Evolutionary conservation across 2,113 vertebrate genomes (phyloP), one percentile per base, ranked within the genome.

Genomic region (Varanus salvator): DNA sequence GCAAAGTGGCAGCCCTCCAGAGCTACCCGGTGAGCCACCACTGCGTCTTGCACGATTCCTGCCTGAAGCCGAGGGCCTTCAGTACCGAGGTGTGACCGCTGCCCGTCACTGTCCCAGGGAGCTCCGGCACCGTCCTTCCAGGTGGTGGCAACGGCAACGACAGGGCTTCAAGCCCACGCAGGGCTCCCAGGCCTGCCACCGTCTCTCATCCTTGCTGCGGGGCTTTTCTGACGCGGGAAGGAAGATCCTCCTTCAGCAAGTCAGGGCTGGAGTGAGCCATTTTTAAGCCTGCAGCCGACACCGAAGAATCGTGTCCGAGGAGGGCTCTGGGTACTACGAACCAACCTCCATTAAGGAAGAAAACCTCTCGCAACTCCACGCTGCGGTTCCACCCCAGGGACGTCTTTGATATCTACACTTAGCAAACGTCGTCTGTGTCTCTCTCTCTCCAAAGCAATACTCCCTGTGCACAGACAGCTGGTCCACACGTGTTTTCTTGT

Each of bases 51-150:
- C 93, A 95, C 0, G 98, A 99, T 88, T 95, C 97, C 94, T 98
- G 98, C 97, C 97, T 97, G 1, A 98, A 98, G 96, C 97, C 98
- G 23, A 97, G 97, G 92, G 98, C 98, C 95, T 96, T 99, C 96
- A 99, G 98, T 97, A 99, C 99, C 1, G 98, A 99, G 14, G 99
- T 99, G 95, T 99, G 96, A 98, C 64, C 94, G 85, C 90, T 87
- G 0, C 12, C 1, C 82, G 34, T 81, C 87, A 3, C 92, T n/a
- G 3, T 90, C 89, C 76, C 81, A 2, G 87, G 83, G 50, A 84
- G 92, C 8, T 48, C 86, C 57, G 38, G 38, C 38, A 44, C 38
- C 38, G 38, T 44, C 38, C 38, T 44, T 44, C 38, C 38, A 44
- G 38, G 38, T 44, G 38, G 38, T 3, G 38, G 38, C 38, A 44